Evolutionary conservation across 2,113 vertebrate genomes (phyloP), one percentile per base, ranked within the genome.

Genomic region (Hippocampus guttulatus): DNA sequence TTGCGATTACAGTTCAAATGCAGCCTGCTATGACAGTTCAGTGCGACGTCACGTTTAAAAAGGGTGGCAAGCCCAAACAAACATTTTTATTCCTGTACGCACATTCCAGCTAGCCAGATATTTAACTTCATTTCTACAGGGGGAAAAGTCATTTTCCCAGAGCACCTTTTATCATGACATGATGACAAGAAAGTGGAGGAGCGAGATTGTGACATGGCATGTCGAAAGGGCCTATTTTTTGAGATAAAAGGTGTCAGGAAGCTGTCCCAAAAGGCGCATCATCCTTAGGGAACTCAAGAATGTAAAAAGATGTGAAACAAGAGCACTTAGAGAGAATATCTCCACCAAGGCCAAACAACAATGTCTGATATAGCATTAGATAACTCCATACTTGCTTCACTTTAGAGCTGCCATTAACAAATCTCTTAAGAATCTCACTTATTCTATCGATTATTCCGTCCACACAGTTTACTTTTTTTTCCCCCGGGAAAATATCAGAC

Each of bases 141-240:
- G 54, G 16, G 67, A 23, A n/a, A 68, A 77, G 73, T 15, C 18
- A 0, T 21, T 68, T 77, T 64, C 43, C 65, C 45, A 70, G 8
- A 40, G 47, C 38, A 62, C 49, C 23, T 51, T 64, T 77, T 51
- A 27, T 65, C 15, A 58, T 14, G 55, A 21, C 62, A 55, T 7
- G 15, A 33, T 49, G 57, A 61, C 64, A 62, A 66, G 27, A 38
- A 33, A n/a, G 30, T 73, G 21, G 63, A 27, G 30, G 41, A 75
- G 40, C 38, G 47, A 40, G 49, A 33, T 9, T 30, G 12, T 76
- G 69, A 70, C 43, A 49, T 3, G 54, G 18, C 15, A 23, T 70
- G 75, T 54, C 52, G n/a, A 47, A 45, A 70, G 75, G 78, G 68
- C 74, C 3, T 2, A 12, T 68, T 66, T 69, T 30, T 2, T 23